A percentile compares a stretch with the other conserved stretches of the same genome.
phyloP scores from a whole-genome alignment of 2,113 vertebrate genomes.

The Pseudorasbora parva region DNA sequence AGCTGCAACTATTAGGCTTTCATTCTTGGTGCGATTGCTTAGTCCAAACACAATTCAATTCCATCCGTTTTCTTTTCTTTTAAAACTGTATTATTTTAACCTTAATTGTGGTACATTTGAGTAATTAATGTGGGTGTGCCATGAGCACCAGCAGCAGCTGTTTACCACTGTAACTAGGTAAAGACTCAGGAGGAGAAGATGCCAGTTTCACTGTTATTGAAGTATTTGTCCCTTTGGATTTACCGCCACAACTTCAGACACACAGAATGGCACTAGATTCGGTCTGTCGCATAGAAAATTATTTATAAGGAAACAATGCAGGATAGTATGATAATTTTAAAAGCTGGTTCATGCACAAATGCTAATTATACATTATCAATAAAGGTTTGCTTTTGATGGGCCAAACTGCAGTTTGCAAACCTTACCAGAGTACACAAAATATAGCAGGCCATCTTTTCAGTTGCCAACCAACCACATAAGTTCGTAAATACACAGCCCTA shows the following conservation, averaged over 20 bases:
- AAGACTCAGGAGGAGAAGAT: conserved; percentile 12
- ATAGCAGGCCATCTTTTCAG: too few relatives aligned
- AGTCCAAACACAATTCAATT: neutral
- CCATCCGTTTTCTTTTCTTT: neutral
- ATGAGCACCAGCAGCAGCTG: neutral
- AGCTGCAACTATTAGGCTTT: conserved; percentile 10
- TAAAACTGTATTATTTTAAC: neutral
- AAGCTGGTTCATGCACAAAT: neutral
- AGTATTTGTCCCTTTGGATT: conserved; percentile 25
- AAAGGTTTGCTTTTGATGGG: too few relatives aligned
- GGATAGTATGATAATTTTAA: neutral
- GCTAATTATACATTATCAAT: neutral
- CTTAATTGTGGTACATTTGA: neutral
- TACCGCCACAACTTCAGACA: conserved; percentile 1
- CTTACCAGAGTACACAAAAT: too few relatives aligned
- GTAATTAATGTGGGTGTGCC: neutral
- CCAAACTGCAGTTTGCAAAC: too few relatives aligned
- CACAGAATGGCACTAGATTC: neutral
- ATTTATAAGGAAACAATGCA: neutral
- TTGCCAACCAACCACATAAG: too few relatives aligned
- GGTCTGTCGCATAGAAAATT: neutral
- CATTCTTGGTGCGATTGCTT: neutral
- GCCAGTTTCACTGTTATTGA: neutral
- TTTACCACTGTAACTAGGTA: conserved; percentile 25
- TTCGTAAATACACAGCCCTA: conserved; percentile 28